phyloP scores from a whole-genome alignment of 2,888 invertebrate genomes.

The Ethmia dodecea region DNA sequence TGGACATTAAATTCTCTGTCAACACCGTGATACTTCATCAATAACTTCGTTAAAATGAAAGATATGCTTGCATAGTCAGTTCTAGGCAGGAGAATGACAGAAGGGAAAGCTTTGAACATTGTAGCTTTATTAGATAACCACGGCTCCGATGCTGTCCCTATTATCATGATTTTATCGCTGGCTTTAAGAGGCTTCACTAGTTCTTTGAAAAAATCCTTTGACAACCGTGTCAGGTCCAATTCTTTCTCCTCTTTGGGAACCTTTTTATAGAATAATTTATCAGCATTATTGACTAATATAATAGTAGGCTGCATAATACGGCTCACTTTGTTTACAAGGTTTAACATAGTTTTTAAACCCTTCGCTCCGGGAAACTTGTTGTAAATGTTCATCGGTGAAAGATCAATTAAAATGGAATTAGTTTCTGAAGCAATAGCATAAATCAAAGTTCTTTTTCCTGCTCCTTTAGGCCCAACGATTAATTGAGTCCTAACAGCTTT shows the following conservation, averaged over 20 bases:
- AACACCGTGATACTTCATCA: conserved; percentile 79
- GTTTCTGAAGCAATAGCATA: conserved; percentile 87
- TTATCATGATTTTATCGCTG: conserved; percentile 82
- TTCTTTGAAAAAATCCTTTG: conserved; percentile 81
- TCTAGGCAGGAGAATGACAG: conserved; percentile 70
- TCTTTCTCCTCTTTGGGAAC: conserved; percentile 80
- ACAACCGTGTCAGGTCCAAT: conserved; percentile 82
- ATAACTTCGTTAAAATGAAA: conserved; percentile 66
- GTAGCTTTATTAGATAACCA: conserved; percentile 72
- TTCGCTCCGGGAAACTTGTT: conserved; percentile 83
- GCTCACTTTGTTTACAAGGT: conserved; percentile 81
- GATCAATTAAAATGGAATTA: conserved; percentile 85
- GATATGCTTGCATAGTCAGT: conserved; percentile 80
- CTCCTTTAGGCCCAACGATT: conserved; percentile 82
- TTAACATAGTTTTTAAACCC: conserved; percentile 81
- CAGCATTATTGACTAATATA: conserved; percentile 82
- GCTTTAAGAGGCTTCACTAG: conserved; percentile 82
- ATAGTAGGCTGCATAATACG: conserved; percentile 84
- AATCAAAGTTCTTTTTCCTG: conserved; percentile 84
- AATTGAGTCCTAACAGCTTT: conserved; percentile 77
- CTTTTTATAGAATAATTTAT: conserved; percentile 83
- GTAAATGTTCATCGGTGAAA: conserved; percentile 82
- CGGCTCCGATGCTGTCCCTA: conserved; percentile 83
- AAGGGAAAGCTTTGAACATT: conserved; percentile 78
- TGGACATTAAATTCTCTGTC: conserved; percentile 78